Percentiles rank a stretch among this genome's conserved stretches.
These are phyloP conservation scores for Phalacrocorax brasilianus DNA, from an alignment of 2,113 vertebrate species.

Conservation along the genomic window DNA sequence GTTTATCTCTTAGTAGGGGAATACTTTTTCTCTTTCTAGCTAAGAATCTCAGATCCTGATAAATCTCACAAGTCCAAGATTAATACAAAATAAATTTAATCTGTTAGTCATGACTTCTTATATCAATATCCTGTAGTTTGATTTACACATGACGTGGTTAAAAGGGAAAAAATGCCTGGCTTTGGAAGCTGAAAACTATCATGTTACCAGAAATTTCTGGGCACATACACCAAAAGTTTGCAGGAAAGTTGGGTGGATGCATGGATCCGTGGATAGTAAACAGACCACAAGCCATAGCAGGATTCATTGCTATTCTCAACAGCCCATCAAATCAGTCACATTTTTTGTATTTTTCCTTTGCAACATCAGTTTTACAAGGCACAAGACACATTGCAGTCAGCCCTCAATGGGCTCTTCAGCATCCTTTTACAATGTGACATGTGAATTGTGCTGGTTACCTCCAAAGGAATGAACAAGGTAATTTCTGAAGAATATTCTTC, in stretches of 20 bases:
- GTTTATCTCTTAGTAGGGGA: not conserved
- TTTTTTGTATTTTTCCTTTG: not conserved
- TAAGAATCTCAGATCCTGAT: not conserved
- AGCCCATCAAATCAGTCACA: not conserved
- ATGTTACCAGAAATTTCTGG: not conserved
- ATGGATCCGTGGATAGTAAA: not conserved
- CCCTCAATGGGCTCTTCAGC: not conserved
- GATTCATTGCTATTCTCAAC: not conserved
- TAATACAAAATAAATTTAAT: not conserved
- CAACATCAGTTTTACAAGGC: not conserved
- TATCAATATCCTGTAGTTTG: not conserved
- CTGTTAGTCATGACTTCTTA: not conserved
- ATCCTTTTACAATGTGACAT: not conserved
- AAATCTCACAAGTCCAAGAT: conserved; percentile 5
- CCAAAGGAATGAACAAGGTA: not conserved
- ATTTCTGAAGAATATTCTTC: not conserved
- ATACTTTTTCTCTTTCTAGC: not conserved
- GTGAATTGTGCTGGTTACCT: not conserved
- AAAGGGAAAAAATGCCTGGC: not conserved
- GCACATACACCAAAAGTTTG: not conserved
- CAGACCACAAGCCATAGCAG: not conserved
- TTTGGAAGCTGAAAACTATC: not conserved
- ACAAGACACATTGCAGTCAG: not conserved
- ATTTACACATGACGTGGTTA: not conserved
- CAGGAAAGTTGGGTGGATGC: not conserved